phyloP scores from a whole-genome alignment of 2,797 vertebrate genomes.

The Tangara arthus region DNA sequence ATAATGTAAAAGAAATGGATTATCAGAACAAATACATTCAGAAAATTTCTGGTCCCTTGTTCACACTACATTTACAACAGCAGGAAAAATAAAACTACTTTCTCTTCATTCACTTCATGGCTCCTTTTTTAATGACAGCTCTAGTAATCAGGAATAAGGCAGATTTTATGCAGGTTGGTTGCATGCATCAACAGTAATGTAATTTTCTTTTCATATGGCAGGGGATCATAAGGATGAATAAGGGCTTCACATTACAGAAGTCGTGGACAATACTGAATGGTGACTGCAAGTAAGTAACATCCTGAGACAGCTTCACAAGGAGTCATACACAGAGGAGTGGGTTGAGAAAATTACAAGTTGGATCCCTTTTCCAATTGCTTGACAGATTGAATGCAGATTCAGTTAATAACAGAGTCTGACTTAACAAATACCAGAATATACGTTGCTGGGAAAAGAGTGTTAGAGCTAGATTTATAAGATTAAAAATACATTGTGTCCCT shows the following conservation, averaged over 20 bases:
- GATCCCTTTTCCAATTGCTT: not conserved
- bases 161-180: not conserved
- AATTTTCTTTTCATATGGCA: not conserved
- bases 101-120: not conserved
- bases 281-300: not conserved
- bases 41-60: not conserved
- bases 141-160: not conserved
- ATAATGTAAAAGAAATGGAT: not conserved
- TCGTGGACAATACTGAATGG: not conserved
- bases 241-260: not conserved
- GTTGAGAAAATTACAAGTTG: not conserved
- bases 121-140: not conserved
- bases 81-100: not conserved
- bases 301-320: not conserved
- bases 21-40: not conserved
- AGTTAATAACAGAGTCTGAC: conserved; percentile 7
- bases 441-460: not conserved
- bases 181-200: not conserved
- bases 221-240: not conserved
- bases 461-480: not conserved
- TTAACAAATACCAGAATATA: conserved; percentile 28
- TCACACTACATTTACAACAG: not conserved
- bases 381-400: not conserved
- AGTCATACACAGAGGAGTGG: not conserved
- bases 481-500: not conserved